Base-by-base conservation (phyloP, 2,113 vertebrate species). In the Labrus mixtus region DNA sequence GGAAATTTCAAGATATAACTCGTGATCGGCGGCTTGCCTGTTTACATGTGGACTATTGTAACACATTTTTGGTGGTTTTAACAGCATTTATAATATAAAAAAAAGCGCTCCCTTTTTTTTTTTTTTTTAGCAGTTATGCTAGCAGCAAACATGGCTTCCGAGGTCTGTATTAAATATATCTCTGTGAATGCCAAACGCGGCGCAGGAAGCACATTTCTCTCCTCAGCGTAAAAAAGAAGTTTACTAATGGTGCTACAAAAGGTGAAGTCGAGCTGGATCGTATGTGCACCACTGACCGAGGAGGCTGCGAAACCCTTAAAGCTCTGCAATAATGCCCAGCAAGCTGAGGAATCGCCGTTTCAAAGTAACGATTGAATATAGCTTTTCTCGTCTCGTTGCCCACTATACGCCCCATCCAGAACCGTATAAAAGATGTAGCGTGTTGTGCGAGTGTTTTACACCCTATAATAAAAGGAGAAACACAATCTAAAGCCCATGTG, bases 81-180 rank as follows among this genome's bases (percentile, higher is more conserved):
- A 87, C 66, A 77, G 60, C 25, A 60, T 85, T 90, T 83, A 3
- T 61, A 50, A 77, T 68, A 7, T 55, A 77, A 82, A 90, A 79
- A 77, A 82, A 90, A 79, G 87, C 82, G 73, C 87, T 88, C 79
- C 70, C 56, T 84, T 84, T 84, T 33, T 33, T 5, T 33, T 68
- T 56, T 84, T 84, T 84, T 33, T 33, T 5, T 33, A 89, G 91
- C 89, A 91, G 82, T 83, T 88, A 85, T 85, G 91, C 89, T 93
- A 93, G 91, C 89, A 90, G 84, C 92, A 93, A 95, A 95, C 92
- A 95, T 95, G 95, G 95, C 95, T 92, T 66, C 94, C 93, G 65
- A 74, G 69, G 82, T 89, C 85, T 76, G 82, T 90, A 79, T 87
- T 71, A 91, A 91, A 94, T 84, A 88, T 81, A 90, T 78, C 79